Evolutionary conservation across 2,888 invertebrate genomes (phyloP).

Genomic region (Steinernema carpocapsae): DNA sequence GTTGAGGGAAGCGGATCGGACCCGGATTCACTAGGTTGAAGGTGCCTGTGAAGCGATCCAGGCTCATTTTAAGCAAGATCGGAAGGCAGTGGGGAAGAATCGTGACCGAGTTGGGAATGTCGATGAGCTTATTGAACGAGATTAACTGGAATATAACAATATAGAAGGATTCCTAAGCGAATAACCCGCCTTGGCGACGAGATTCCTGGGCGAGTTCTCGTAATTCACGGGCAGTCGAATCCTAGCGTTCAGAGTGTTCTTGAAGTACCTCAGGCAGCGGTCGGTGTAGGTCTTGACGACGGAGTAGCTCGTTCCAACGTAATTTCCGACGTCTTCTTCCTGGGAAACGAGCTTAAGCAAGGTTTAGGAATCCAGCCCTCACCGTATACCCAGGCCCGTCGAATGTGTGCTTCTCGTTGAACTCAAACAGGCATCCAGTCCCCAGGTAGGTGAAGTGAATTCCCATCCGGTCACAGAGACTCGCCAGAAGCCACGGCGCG

Average conservation of each 20-base stretch:
- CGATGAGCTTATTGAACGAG: constrained; percentile 44
- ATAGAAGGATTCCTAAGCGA: background rate
- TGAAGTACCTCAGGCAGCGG: constrained; percentile 46
- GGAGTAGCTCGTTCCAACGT: constrained; percentile 54
- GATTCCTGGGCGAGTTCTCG: constrained; percentile 47
- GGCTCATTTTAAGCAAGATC: constrained; percentile 47
- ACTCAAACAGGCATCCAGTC: constrained; percentile 52
- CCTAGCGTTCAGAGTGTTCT: constrained; percentile 53
- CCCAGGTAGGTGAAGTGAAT: constrained; percentile 64
- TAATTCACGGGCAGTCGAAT: constrained; percentile 58
- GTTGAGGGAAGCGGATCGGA: constrained; percentile 42
- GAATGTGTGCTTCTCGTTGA: constrained; percentile 45
- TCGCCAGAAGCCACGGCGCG: constrained; percentile 64
- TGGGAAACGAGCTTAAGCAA: background rate
- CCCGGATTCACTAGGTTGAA: constrained; percentile 52
- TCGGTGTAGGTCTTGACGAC: constrained; percentile 56
- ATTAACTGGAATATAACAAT: constrained; percentile 40
- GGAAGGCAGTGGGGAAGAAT: constrained; percentile 51
- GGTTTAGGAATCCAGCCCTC: background rate
- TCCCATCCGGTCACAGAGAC: constrained; percentile 51
- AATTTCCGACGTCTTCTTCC: constrained; percentile 43
- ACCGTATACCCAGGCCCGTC: constrained; percentile 44
- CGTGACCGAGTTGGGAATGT: constrained; percentile 53
- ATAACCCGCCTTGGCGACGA: constrained; percentile 48
- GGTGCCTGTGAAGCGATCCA: constrained; percentile 42